Percentiles rank a stretch among this genome's conserved stretches.
Conservation (phyloP, 2,113 vertebrate species). For the Lophochroa leadbeateri region DNA sequence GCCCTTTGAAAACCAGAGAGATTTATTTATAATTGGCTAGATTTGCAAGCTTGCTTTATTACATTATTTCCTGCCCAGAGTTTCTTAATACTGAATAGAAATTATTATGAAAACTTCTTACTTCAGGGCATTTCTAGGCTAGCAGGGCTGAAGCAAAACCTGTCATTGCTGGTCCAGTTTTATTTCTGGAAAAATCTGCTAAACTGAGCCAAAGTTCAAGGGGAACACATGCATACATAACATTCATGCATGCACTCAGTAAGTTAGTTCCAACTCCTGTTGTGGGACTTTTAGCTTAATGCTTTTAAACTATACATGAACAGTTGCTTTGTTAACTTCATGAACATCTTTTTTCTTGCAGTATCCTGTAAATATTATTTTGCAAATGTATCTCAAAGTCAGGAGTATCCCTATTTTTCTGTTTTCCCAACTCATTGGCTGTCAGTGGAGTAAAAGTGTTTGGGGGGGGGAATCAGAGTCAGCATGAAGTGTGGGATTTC, state of each 20-base stretch:
- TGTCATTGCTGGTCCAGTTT: slow-evolving; percentile 70
- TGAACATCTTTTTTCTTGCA: slow-evolving; percentile 2
- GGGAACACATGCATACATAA: slow-evolving; percentile 8
- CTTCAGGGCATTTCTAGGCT: slow-evolving; percentile 65
- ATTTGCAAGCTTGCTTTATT: slow-evolving; percentile 67
- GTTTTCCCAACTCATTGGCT: background rate
- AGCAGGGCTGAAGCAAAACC: slow-evolving; percentile 62
- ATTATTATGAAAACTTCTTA: slow-evolving; percentile 72
- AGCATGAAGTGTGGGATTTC: background rate
- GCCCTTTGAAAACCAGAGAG: slow-evolving; percentile 35
- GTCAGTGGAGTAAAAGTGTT: background rate
- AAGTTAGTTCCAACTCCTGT: background rate
- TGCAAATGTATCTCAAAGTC: background rate
- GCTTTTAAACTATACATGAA: slow-evolving; percentile 21
- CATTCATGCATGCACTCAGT: background rate
- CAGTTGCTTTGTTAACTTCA: background rate
- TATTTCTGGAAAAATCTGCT: slow-evolving; percentile 60
- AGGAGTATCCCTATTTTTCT: slow-evolving; percentile 10
- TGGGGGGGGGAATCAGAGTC: background rate
- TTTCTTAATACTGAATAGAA: slow-evolving; percentile 72
- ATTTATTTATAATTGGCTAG: slow-evolving; percentile 62
- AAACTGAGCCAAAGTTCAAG: slow-evolving; percentile 40
- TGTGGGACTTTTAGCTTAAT: background rate
- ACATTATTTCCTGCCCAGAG: slow-evolving; percentile 61
- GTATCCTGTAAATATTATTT: slow-evolving; percentile 32